These are phyloP conservation scores for Steromphala cineraria DNA, from an alignment of 2,888 invertebrate genomes.

Conservation along the genomic window DNA sequence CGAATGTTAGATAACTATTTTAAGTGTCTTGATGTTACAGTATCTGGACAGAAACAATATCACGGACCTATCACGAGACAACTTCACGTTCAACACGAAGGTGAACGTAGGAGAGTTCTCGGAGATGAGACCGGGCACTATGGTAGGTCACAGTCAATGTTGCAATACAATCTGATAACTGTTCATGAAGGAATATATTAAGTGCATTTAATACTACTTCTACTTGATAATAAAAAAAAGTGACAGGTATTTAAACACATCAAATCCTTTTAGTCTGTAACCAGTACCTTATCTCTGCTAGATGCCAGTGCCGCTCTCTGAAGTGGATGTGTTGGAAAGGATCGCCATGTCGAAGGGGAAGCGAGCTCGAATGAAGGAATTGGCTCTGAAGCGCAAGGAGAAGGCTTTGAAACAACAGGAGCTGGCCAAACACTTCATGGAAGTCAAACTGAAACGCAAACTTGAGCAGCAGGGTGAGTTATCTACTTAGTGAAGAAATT, in stretches of 20 bases:
- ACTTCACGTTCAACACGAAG: constrained; percentile 94
- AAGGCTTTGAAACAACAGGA: constrained; percentile 58
- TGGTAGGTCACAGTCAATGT: background rate
- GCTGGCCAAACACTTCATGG: constrained; percentile 71
- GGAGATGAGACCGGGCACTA: constrained; percentile 79
- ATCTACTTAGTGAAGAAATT: background rate
- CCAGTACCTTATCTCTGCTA: constrained; percentile 27
- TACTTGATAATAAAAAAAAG: too few relatives aligned
- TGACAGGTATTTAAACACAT: too few relatives aligned
- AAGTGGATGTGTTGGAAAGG: constrained; percentile 88
- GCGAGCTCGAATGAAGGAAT: constrained; percentile 60
- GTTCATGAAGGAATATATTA: too few relatives aligned
- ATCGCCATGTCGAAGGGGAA: constrained; percentile 73
- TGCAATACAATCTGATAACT: too few relatives aligned
- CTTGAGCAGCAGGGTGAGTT: constrained; percentile 72
- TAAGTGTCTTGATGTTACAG: constrained; percentile 75
- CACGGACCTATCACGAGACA: constrained; percentile 85
- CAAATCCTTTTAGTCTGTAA: too few relatives aligned
- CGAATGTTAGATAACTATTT: too few relatives aligned
- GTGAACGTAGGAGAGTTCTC: constrained; percentile 93
- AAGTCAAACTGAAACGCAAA: constrained; percentile 69
- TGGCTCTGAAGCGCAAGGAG: constrained; percentile 58
- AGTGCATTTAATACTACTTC: too few relatives aligned
- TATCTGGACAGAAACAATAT: constrained; percentile 84
- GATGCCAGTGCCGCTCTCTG: constrained; percentile 81